Evolutionary conservation across 2,113 vertebrate genomes (phyloP).

Genomic region (Cebus imitator): DNA sequence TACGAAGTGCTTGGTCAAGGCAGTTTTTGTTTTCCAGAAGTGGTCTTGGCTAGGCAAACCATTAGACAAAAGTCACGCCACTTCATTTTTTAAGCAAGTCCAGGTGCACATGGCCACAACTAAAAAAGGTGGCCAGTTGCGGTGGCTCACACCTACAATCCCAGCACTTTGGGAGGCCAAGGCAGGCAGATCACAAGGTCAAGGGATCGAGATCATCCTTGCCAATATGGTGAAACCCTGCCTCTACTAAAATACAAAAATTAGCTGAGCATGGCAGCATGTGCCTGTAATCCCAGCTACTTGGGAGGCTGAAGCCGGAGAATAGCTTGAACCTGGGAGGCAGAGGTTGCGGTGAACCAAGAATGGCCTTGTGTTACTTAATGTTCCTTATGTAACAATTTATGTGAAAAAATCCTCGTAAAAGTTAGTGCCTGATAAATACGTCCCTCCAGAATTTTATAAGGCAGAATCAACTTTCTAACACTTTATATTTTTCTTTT

Average conservation of each 20-base stretch:
- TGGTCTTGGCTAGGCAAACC: background rate
- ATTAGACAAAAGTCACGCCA: background rate
- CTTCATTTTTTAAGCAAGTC: background rate
- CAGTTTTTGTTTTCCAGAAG: background rate
- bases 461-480: background rate
- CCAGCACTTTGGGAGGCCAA: no score
- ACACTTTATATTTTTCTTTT: background rate
- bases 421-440: background rate
- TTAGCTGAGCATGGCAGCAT: no score
- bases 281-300: no score
- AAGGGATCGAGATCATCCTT: no score
- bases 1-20: background rate
- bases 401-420: slow-evolving; percentile 1
- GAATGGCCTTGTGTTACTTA: background rate
- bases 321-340: no score
- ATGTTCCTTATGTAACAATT: background rate
- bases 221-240: no score
- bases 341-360: no score
- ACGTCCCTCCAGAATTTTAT: background rate
- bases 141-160: no score
- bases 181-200: no score
- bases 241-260: no score
- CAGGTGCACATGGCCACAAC: background rate
- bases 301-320: no score
- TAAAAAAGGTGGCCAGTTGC: background rate